Conservation (phyloP, 2,888 invertebrate genomes). For the Linnaemya tessellans region DNA sequence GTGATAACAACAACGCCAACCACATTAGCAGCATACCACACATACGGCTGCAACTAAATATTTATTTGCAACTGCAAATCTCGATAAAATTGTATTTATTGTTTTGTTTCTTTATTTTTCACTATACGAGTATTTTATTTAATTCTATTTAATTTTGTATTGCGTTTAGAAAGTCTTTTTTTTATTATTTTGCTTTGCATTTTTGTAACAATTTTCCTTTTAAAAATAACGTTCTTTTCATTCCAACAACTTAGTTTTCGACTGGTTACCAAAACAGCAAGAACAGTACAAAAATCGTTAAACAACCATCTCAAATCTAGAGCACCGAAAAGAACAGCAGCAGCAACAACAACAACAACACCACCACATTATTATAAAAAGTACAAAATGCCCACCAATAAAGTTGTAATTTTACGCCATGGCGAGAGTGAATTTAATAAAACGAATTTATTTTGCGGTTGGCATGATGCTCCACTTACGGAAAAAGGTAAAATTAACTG, state of each 20-base stretch:
- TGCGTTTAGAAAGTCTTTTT: slow-evolving; percentile 56
- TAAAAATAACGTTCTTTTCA: slow-evolving; percentile 70
- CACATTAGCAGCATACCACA: slow-evolving; percentile 10
- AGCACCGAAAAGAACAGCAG: not conserved
- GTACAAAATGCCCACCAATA: slow-evolving; percentile 77
- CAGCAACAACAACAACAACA: not conserved
- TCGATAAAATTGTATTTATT: slow-evolving; percentile 41
- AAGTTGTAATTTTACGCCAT: slow-evolving; percentile 86
- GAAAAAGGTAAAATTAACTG: slow-evolving; percentile 85
- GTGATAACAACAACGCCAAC: slow-evolving; percentile 52
- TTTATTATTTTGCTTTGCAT: not conserved
- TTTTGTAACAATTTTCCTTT: slow-evolving; percentile 46
- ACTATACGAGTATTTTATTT: slow-evolving; percentile 27
- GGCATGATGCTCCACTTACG: slow-evolving; percentile 89
- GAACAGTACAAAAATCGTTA: slow-evolving; percentile 29
- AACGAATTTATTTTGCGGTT: slow-evolving; percentile 89
- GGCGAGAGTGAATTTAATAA: slow-evolving; percentile 91
- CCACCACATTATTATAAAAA: slow-evolving; percentile 5
- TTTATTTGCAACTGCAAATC: slow-evolving; percentile 46
- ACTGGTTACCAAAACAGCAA: slow-evolving; percentile 54
- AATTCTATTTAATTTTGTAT: slow-evolving; percentile 39
- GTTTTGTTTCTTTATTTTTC: slow-evolving; percentile 15
- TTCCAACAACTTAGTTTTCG: slow-evolving; percentile 61
- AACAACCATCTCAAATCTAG: slow-evolving; percentile 11
- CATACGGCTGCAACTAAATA: slow-evolving; percentile 22